Evolutionary conservation across 2,113 vertebrate genomes (phyloP).

Genomic region (Myocastor coypus): DNA sequence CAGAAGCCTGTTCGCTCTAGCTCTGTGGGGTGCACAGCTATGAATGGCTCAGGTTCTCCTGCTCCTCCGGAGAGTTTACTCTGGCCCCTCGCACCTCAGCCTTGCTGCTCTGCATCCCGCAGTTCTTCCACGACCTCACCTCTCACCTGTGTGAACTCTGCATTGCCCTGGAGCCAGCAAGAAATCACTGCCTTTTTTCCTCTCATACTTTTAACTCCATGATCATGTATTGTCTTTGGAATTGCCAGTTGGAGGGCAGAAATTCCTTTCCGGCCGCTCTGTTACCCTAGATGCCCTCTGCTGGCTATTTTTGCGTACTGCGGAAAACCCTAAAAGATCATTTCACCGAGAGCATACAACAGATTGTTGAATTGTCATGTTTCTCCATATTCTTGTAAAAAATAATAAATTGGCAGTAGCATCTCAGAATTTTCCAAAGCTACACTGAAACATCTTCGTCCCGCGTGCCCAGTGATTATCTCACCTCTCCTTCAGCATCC

Average conservation of each 20-base stretch:
- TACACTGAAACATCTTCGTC: background rate
- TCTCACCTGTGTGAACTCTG: background rate
- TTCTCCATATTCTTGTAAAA: background rate
- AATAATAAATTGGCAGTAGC: background rate
- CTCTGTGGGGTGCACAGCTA: background rate
- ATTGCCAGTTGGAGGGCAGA: background rate
- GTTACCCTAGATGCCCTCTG: constrained; percentile 41
- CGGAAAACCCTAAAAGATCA: background rate
- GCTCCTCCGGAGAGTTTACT: rapidly evolving
- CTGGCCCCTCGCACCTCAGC: too few relatives aligned
- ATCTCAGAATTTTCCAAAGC: background rate
- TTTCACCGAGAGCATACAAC: rapidly evolving
- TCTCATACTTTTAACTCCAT: background rate
- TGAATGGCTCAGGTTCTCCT: background rate
- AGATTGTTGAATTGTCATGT: background rate
- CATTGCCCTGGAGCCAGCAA: background rate
- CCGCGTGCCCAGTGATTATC: rapidly evolving
- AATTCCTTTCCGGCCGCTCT: background rate
- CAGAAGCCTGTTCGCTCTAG: background rate
- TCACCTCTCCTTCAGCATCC: rapidly evolving
- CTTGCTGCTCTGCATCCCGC: background rate
- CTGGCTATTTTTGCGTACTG: background rate
- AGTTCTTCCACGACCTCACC: background rate
- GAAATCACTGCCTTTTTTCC: background rate
- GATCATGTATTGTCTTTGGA: background rate